phyloP scores from a whole-genome alignment of 2,113 vertebrate genomes.

The Clarias magur region DNA sequence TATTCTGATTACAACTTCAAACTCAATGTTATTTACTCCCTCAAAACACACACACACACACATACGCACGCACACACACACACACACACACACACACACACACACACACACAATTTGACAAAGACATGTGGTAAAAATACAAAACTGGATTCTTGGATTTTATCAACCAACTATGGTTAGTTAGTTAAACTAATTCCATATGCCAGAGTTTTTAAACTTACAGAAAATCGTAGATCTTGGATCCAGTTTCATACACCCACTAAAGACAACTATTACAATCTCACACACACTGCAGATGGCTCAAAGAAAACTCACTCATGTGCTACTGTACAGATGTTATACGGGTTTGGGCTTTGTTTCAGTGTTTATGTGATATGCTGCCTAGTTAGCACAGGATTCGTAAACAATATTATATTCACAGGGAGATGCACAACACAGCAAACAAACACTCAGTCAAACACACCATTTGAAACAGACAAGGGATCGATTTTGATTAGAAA shows the following conservation, averaged over 20 bases:
- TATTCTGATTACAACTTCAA: slow-evolving; percentile 1
- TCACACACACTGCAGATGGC: slow-evolving; percentile 2
- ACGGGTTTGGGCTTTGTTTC: slow-evolving; percentile 2
- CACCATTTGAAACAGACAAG: slow-evolving; percentile 9
- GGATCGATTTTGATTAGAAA: slow-evolving; percentile 50
- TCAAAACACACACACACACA: slow-evolving; percentile 8
- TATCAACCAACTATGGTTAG: background rate
- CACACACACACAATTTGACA: slow-evolving; percentile 4
- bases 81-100: slow-evolving; percentile 1
- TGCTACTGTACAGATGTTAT: slow-evolving; percentile 1
- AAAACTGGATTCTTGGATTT: slow-evolving; percentile 28
- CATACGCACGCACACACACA: slow-evolving; percentile 12
- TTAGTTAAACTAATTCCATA: background rate
- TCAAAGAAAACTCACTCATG: background rate
- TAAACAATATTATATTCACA: slow-evolving; percentile 7
- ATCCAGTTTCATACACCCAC: slow-evolving; percentile 20
- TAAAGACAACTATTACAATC: background rate
- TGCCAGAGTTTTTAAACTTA: background rate
- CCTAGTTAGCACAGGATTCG: background rate
- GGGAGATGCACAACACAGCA: slow-evolving; percentile 8
- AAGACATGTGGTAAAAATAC: slow-evolving; percentile 1
- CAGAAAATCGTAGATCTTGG: background rate
- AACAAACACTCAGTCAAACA: slow-evolving; percentile 46
- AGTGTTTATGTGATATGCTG: background rate
- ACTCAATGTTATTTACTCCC: background rate